Base-by-base conservation (phyloP, 2,888 invertebrate genomes). In the Meliscaeva auricollis region DNA sequence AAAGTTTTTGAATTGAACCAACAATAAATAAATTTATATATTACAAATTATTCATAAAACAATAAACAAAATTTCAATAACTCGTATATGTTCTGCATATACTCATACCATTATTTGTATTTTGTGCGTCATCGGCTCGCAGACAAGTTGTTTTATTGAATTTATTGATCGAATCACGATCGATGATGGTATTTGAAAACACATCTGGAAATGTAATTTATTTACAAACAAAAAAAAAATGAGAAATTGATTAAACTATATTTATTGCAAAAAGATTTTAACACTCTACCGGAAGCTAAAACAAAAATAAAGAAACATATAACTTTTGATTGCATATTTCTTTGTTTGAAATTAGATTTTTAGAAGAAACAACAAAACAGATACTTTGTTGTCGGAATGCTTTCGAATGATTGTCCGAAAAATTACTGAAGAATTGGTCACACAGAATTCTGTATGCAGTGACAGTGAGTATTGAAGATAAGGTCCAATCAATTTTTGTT, bases 181-280 rank as follows among this genome's bases (percentile, higher is more conserved):
- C 54, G 0, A 11, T 48, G n/a, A 22, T 48, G n/a, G 13, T 17
- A 46, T 60, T 64, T 30, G 82, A 30, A 52, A 73, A 48, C n/a
- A 69, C 82, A 78, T 62, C 78, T 83, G 66, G 17, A 77, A 82
- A 44, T 80, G 60, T 78, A 46, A n/a, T n/a, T n/a, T 74, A 74
- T 69, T 74, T 80, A 60, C 35, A 66, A 56, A 66, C 2, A 64
- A 64, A 11, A 38, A 11, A 50, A 50, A 66, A 50, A 35, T n/a
- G 11, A 48, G 3, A 46, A 38, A 22, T 15, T 48, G 48, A 52
- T 32, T 50, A 9, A 32, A 41, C 13, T 13, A 4, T 30, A 56
- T 48, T 35, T 58, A 58, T 58, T 46, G n/a, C 7, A 22, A 20
- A 26, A n/a, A n/a, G n/a, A 68, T 38, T 68, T 11, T 38, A 46